phyloP scores from a whole-genome alignment of 2,888 invertebrate species.

The Dynastes maya region DNA sequence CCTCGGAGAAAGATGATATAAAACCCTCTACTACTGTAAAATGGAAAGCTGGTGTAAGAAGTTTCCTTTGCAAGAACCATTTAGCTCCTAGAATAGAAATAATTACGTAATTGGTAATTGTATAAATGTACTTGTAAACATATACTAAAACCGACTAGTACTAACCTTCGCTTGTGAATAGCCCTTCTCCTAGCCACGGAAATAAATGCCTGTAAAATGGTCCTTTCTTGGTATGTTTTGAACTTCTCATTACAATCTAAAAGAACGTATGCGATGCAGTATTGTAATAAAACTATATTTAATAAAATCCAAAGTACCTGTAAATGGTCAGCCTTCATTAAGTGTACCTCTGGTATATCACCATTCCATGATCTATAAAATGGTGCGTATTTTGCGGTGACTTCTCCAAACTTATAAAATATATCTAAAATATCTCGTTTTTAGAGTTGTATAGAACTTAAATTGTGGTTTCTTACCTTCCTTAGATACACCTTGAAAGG shows the following conservation, averaged over 20 bases:
- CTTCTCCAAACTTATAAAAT: slow-evolving; percentile 30
- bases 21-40: slow-evolving; percentile 63
- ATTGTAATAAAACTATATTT: slow-evolving; percentile 11
- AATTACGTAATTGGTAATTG: background rate
- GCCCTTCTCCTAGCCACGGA: slow-evolving; percentile 50
- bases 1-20: slow-evolving; percentile 24
- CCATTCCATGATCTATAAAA: slow-evolving; percentile 60
- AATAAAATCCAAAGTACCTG: slow-evolving; percentile 54
- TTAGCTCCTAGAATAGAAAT: slow-evolving; percentile 52
- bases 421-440: slow-evolving; percentile 2
- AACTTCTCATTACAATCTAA: slow-evolving; percentile 55
- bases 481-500: slow-evolving; percentile 32
- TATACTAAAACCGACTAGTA: too few species aligned
- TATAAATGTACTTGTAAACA: too few species aligned
- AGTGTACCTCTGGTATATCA: slow-evolving; percentile 55
- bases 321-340: slow-evolving; percentile 59
- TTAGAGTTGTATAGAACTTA: background rate
- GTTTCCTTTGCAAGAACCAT: slow-evolving; percentile 61
- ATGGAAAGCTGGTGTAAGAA: slow-evolving; percentile 64
- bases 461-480: slow-evolving; percentile 12
- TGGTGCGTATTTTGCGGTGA: slow-evolving; percentile 49
- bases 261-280: slow-evolving; percentile 58
- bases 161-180: slow-evolving; percentile 39
- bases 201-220: slow-evolving; percentile 55
- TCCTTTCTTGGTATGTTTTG: slow-evolving; percentile 57